Conservation (phyloP, 2,888 invertebrate genomes). For the Idaea aversata region DNA sequence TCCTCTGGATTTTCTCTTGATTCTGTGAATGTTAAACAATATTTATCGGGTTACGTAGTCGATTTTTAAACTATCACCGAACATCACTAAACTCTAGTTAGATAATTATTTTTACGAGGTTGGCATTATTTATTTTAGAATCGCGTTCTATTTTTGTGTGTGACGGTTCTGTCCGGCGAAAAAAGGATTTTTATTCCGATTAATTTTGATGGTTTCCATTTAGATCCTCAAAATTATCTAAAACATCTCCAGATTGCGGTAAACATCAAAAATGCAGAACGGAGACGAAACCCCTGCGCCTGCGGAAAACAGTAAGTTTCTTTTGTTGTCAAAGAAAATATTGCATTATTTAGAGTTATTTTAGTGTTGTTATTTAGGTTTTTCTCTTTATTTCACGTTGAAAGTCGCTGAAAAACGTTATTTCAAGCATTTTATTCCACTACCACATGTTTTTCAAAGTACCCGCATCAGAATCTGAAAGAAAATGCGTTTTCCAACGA, state of each 20-base stretch:
- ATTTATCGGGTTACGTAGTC: background rate
- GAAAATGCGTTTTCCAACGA: conserved; percentile 30
- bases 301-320: conserved; percentile 66
- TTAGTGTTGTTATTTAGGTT: conserved; percentile 55
- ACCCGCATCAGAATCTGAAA: conserved; percentile 52
- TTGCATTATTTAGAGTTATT: conserved; percentile 55
- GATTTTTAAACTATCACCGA: conserved; percentile 9
- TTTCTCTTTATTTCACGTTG: conserved; percentile 34
- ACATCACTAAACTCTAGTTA: conserved; percentile 17
- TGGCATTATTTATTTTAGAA: conserved; percentile 74
- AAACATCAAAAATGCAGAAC: conserved; percentile 72
- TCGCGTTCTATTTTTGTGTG: conserved; percentile 80
- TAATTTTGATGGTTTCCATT: conserved; percentile 65
- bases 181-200: conserved; percentile 60
- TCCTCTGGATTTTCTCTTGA: too few species aligned
- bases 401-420: conserved; percentile 25
- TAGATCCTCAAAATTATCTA: conserved; percentile 54
- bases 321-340: conserved; percentile 59
- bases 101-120: conserved; percentile 40
- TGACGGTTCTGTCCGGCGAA: conserved; percentile 73
- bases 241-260: conserved; percentile 62
- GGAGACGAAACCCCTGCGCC: conserved; percentile 67
- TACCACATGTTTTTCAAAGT: conserved; percentile 49
- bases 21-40: background rate
- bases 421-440: conserved; percentile 19